A percentile compares a stretch with the other conserved stretches of the same genome.
Evolutionary conservation across 2,888 invertebrate species (phyloP).

Genomic region (Cheilosia vernalis): DNA sequence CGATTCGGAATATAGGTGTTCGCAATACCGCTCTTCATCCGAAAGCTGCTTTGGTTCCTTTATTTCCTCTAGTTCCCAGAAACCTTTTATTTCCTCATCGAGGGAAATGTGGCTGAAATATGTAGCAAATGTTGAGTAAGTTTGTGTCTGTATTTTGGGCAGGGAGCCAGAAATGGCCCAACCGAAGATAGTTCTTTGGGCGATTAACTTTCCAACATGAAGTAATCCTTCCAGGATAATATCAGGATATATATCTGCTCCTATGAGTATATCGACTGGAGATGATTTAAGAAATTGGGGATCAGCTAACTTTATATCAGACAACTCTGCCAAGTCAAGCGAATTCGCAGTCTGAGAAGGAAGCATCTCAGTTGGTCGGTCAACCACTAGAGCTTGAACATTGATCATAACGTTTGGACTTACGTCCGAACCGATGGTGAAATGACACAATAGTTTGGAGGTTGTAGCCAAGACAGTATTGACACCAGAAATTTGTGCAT

Average conservation of each 20-base stretch:
- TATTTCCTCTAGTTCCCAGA: conserved; percentile 28
- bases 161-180: conserved; percentile 24
- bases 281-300: not conserved
- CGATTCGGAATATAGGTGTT: conserved; percentile 3
- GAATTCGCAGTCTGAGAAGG: not conserved
- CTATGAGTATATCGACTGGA: conserved; percentile 21
- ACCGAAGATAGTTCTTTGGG: conserved; percentile 17
- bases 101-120: conserved; percentile 14
- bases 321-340: not conserved
- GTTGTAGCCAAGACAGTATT: conserved; percentile 1
- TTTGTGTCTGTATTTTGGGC: not conserved
- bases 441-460: conserved; percentile 11
- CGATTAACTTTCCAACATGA: conserved; percentile 5
- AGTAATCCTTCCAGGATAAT: conserved; percentile 3
- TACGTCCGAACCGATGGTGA: not conserved
- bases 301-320: conserved; percentile 21
- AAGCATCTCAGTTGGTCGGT: conserved; percentile 20
- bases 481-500: conserved; percentile 29
- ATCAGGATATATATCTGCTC: conserved; percentile 7
- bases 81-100: conserved; percentile 20
- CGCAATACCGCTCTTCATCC: conserved; percentile 19
- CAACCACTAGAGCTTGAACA: conserved; percentile 12
- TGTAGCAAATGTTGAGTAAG: not conserved
- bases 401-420: not conserved
- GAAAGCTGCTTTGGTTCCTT: not conserved